Conservation (phyloP, 2,797 vertebrate species). For the Ibycter americanus region DNA sequence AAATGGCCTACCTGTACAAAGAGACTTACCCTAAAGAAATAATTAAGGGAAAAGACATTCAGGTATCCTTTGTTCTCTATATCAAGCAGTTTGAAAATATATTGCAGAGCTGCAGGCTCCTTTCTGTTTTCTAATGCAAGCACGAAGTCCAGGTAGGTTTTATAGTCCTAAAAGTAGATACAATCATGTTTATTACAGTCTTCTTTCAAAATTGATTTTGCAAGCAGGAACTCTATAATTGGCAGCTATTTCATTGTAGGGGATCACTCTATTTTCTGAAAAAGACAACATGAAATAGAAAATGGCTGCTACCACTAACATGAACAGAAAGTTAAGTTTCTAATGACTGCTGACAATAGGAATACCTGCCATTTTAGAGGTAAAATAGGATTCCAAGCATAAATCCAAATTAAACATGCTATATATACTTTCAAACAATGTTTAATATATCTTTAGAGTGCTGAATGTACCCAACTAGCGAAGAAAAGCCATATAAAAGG, state of each 20-base stretch:
- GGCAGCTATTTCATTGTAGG: slow-evolving; percentile 65
- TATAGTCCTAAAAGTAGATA: slow-evolving; percentile 90
- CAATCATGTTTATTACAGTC: slow-evolving; percentile 64
- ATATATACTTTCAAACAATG: neutral
- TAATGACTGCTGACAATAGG: neutral
- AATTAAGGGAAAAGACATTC: slow-evolving; percentile 97
- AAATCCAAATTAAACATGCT: neutral
- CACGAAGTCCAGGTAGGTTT: slow-evolving; percentile 98
- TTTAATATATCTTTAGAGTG: neutral
- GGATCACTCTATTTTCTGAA: slow-evolving; percentile 45
- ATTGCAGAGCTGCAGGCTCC: slow-evolving; percentile 95
- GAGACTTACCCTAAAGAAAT: slow-evolving; percentile 94
- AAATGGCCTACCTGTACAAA: slow-evolving; percentile 58
- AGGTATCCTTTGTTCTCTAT: slow-evolving; percentile 96
- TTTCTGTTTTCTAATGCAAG: slow-evolving; percentile 98
- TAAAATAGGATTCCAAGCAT: neutral
- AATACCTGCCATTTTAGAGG: neutral
- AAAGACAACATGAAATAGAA: slow-evolving; percentile 58
- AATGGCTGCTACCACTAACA: neutral
- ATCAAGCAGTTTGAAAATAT: slow-evolving; percentile 97
- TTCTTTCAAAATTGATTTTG: slow-evolving; percentile 69
- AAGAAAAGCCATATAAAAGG: neutral
- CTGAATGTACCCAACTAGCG: neutral
- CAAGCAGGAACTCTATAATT: slow-evolving; percentile 68
- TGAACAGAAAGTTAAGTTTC: neutral